These are phyloP conservation scores for Apotomis betuletana DNA, from an alignment of 2,888 invertebrate genomes.

Conservation along the genomic window DNA sequence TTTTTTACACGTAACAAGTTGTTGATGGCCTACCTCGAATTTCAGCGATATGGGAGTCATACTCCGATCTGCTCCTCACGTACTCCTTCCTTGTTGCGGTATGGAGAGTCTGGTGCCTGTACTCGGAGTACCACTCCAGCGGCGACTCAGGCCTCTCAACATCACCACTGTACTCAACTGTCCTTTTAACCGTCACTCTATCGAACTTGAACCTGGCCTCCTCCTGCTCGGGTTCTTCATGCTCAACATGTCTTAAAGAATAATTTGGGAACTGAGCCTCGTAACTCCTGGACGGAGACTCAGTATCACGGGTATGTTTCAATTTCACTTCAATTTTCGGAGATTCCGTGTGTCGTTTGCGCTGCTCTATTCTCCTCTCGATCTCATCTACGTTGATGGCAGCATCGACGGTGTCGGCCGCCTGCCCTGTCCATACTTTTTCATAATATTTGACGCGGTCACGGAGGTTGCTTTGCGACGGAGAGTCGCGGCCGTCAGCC, in stretches of 20 bases:
- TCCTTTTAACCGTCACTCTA: slow-evolving; percentile 86
- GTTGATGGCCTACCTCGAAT: slow-evolving; percentile 87
- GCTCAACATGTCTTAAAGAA: slow-evolving; percentile 76
- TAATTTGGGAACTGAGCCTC: slow-evolving; percentile 72
- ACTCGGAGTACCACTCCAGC: slow-evolving; percentile 78
- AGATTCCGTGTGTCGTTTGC: slow-evolving; percentile 80
- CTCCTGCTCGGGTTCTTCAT: slow-evolving; percentile 62
- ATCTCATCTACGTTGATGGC: slow-evolving; percentile 84
- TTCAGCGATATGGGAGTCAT: slow-evolving; percentile 93
- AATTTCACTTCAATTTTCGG: slow-evolving; percentile 85
- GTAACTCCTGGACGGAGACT: slow-evolving; percentile 74
- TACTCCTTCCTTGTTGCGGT: slow-evolving; percentile 87
- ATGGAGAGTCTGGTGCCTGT: slow-evolving; percentile 83
- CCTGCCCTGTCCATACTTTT: slow-evolving; percentile 87
- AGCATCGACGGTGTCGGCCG: slow-evolving; percentile 69
- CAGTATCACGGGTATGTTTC: slow-evolving; percentile 81
- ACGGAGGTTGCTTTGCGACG: slow-evolving; percentile 83
- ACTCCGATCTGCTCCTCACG: slow-evolving; percentile 91
- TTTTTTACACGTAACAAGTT: slow-evolving; percentile 10
- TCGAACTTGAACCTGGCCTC: slow-evolving; percentile 87
- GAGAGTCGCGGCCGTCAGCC: slow-evolving; percentile 80
- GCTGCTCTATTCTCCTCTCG: slow-evolving; percentile 84
- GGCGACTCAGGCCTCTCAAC: slow-evolving; percentile 76
- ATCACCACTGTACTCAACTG: slow-evolving; percentile 78
- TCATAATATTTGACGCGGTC: slow-evolving; percentile 92